Percentiles rank a stretch among this genome's conserved stretches.
phyloP scores from a whole-genome alignment of 2,113 vertebrate genomes.

The Xiphophorus couchianus region DNA sequence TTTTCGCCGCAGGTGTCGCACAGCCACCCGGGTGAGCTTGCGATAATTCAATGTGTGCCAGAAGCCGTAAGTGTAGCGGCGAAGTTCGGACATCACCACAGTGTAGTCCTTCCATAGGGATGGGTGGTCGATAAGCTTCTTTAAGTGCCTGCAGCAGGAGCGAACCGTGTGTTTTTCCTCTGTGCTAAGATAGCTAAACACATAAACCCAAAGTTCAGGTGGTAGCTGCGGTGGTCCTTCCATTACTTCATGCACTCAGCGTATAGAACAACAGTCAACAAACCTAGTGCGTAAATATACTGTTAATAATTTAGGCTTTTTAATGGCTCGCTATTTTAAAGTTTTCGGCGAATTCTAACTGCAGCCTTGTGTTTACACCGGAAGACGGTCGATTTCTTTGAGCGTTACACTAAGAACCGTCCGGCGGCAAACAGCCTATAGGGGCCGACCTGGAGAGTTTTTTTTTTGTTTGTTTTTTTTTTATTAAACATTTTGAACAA shows the following conservation, averaged over 20 bases:
- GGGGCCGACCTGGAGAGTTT: too few relatives aligned
- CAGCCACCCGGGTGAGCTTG: conserved; percentile 55
- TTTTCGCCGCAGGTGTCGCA: conserved; percentile 64
- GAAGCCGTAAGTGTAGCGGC: conserved; percentile 70
- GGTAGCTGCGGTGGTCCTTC: conserved; percentile 50
- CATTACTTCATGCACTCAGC: conserved; percentile 25
- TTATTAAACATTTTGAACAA: too few relatives aligned
- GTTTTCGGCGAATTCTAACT: neutral
- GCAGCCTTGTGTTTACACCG: neutral
- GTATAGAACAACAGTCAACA: neutral
- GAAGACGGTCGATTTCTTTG: neutral
- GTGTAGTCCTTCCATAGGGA: conserved; percentile 53
- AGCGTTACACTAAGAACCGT: neutral
- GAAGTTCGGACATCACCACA: conserved; percentile 59
- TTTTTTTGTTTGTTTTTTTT: too few relatives aligned
- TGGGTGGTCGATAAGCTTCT: conserved; percentile 57
- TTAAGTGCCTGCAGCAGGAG: conserved; percentile 42
- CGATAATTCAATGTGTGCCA: conserved; percentile 60
- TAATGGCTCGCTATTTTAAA: neutral
- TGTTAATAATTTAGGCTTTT: neutral
- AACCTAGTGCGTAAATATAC: neutral
- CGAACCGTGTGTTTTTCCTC: conserved; percentile 61
- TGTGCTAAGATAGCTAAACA: conserved; percentile 55
- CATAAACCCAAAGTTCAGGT: conserved; percentile 59
- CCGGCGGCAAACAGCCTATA: neutral